Evolutionary conservation across 2,113 vertebrate genomes (phyloP), one percentile per base, ranked within the genome.

Genomic region (Pelodiscus sinensis): DNA sequence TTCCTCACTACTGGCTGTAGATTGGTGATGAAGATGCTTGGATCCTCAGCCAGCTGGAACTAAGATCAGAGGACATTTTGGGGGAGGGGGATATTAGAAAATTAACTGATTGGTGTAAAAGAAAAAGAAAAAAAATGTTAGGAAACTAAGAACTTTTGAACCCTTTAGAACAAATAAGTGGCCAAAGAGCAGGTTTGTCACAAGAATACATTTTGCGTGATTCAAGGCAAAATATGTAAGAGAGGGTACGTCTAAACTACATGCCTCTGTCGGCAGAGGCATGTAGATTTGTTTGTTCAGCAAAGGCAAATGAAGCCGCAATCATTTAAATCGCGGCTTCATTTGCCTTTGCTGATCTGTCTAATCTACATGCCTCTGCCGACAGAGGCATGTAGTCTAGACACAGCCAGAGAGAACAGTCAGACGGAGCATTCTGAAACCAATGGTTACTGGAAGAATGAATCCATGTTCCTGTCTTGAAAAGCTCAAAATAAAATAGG

Each of bases 101-200:
- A 96, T 97, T 96, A 96, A 96, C 95, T 94, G 92, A 90, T 84
- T 92, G 89, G 78, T 92, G 94, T 83, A 91, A 96, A 96, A 94
- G 91, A 96, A 96, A 96, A 55, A 44, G 68, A 83, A 50, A 78
- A 78, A 80, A 90, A 51, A 27, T 78, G 38, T 88, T 84, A 95
- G 94, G 95, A 97, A 96, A 92, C 89, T 62, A 88, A 90, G 93
- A 95, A 96, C 96, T 96, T 97, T 95, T 93, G 95, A 97, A 94
- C 86, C 87, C 82, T 22, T 96, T 96, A 97, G 89, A 96, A 95
- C 84, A 97, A 97, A 93, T 87, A 68, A 18, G 62, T 90, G 68
- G 10, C 87, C 89, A 62, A 93, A 90, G 38, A 90, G 81, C 65
- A 80, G 84, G 38, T 52, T 81, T 92, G 38, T 82, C 77, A 78